Conservation (phyloP, 2,797 vertebrate species). For the Fundulus diaphanus region DNA sequence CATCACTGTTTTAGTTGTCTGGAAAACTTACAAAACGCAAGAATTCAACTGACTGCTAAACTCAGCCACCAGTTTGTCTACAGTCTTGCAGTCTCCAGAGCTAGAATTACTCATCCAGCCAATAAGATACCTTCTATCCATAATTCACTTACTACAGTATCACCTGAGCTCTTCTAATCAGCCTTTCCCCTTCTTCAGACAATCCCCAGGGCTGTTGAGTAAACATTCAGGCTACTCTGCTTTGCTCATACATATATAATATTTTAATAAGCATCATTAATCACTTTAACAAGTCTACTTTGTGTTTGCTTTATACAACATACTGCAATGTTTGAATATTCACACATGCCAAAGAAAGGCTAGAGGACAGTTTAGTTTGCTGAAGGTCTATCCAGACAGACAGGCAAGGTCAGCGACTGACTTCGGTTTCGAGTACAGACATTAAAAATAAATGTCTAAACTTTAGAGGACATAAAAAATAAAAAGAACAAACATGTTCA, state of each 20-base stretch:
- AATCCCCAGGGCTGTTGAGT: not conserved
- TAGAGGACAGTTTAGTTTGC: not conserved
- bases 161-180: not conserved
- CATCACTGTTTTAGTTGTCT: not conserved
- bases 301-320: not conserved
- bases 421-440: too few species aligned
- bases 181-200: not conserved
- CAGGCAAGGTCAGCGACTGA: too few species aligned
- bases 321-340: not conserved
- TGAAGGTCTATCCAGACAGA: not conserved
- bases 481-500: too few species aligned
- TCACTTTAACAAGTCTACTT: not conserved
- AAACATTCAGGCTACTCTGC: not conserved
- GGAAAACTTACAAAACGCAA: not conserved
- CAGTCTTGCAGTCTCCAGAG: not conserved
- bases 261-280: constrained; percentile 4
- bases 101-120: not conserved
- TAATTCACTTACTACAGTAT: not conserved
- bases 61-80: not conserved
- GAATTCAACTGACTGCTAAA: not conserved
- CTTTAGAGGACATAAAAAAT: too few species aligned
- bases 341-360: not conserved
- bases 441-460: too few species aligned
- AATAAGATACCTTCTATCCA: not conserved
- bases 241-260: not conserved